These are phyloP conservation scores for Cotesia chilonis DNA, from an alignment of 1,140 invertebrate genomes.

Conservation along the genomic window DNA sequence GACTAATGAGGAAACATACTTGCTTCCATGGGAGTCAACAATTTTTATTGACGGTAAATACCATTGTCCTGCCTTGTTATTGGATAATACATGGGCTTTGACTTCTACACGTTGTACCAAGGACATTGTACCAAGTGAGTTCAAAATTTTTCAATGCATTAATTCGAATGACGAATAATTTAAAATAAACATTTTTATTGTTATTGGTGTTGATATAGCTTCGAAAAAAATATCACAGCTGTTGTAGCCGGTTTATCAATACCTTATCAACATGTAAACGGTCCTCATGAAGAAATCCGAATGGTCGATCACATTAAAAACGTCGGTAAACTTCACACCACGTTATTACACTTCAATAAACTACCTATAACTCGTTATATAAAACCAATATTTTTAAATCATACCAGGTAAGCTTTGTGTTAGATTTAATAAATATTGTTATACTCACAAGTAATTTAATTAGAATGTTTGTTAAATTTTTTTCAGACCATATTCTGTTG, in stretches of 20 bases:
- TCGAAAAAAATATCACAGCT: constrained; percentile 69
- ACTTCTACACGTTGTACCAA: constrained; percentile 68
- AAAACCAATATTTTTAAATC: constrained; percentile 67
- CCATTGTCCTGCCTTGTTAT: constrained; percentile 71
- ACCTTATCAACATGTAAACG: constrained; percentile 65
- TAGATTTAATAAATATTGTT: neutral
- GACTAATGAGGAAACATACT: constrained; percentile 49
- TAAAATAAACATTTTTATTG: too few relatives aligned
- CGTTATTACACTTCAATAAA: constrained; percentile 70
- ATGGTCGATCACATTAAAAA: constrained; percentile 66
- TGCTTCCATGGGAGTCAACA: constrained; percentile 76
- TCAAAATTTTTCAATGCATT: neutral
- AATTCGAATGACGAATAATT: too few relatives aligned
- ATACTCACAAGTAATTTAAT: neutral
- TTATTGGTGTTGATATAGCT: constrained; percentile 17
- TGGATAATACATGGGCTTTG: constrained; percentile 72
- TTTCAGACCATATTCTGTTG: constrained; percentile 54
- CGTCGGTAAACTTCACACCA: constrained; percentile 66
- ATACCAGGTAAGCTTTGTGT: constrained; percentile 44
- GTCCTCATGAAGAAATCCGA: constrained; percentile 75
- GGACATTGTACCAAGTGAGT: constrained; percentile 67
- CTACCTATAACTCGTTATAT: constrained; percentile 70
- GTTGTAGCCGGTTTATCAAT: constrained; percentile 73
- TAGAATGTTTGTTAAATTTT: constrained; percentile 23
- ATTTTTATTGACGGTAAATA: constrained; percentile 74